Evolutionary conservation across 2,113 vertebrate species (phyloP).

Genomic region (Oxyruncus cristatus): DNA sequence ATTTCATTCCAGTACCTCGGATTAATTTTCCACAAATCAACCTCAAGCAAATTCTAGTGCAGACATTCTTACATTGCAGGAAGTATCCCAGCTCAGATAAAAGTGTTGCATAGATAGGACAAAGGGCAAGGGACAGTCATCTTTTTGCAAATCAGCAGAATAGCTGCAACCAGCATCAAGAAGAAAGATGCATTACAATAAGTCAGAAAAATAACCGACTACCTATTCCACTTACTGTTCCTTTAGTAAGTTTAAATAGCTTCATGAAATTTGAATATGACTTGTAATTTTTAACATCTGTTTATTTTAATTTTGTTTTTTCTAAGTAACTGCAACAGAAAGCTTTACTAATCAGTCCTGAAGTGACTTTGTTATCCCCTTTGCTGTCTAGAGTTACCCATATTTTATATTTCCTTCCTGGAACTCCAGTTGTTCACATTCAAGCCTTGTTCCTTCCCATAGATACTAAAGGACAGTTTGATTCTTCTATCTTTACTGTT

Average conservation of each 20-base stretch:
- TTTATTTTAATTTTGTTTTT: not conserved
- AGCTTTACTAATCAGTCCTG: not conserved
- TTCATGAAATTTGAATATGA: not conserved
- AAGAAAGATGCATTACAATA: not conserved
- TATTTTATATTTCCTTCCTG: not conserved
- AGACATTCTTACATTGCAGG: not conserved
- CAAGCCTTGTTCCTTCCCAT: not conserved
- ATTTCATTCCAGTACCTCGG: not conserved
- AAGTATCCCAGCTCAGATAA: conserved; percentile 14
- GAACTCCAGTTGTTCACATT: not conserved
- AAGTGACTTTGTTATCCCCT: not conserved
- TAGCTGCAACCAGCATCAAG: not conserved
- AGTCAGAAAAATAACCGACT: not conserved
- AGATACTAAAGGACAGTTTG: not conserved
- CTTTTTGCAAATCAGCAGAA: not conserved
- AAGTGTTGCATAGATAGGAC: not conserved
- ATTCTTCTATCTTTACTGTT: not conserved
- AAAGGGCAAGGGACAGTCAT: not conserved
- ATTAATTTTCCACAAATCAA: conserved; percentile 7
- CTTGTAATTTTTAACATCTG: not conserved
- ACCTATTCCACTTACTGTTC: not conserved
- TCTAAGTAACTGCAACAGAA: not conserved
- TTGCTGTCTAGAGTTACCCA: not conserved
- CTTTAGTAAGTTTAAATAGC: not conserved
- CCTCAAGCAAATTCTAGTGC: not conserved